Evolutionary conservation across 1,140 invertebrate species (phyloP).

Genomic region (Cydia amplana): DNA sequence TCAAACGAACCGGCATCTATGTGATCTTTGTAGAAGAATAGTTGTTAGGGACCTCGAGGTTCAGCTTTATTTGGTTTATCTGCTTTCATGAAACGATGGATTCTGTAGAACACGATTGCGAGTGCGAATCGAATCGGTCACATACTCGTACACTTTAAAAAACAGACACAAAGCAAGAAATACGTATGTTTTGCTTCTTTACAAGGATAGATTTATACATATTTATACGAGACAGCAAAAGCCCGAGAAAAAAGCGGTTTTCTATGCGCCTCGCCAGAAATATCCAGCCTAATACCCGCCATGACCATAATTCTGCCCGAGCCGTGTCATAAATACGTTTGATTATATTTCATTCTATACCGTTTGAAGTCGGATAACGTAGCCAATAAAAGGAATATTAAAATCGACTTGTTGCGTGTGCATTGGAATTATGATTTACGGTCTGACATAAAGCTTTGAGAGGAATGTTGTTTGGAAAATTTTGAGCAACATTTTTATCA

Average conservation of each 20-base stretch:
- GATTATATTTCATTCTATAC: constrained; percentile 29
- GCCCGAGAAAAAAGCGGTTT: constrained; percentile 20
- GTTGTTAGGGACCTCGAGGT: not conserved
- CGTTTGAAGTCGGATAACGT: constrained; percentile 40
- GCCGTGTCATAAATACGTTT: constrained; percentile 32
- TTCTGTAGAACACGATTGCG: not conserved
- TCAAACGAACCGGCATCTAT: not conserved
- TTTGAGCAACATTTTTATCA: not conserved
- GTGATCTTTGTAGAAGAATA: not conserved
- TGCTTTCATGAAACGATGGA: not conserved
- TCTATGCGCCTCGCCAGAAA: constrained; percentile 20
- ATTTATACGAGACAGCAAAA: constrained; percentile 19
- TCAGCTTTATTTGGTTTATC: not conserved
- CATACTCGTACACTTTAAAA: constrained; percentile 1
- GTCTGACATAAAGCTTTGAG: not conserved
- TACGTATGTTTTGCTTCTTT: constrained; percentile 7
- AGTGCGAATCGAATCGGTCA: constrained; percentile 11
- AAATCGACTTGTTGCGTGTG: constrained; percentile 42
- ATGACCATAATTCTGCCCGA: constrained; percentile 45
- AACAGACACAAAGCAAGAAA: constrained; percentile 3
- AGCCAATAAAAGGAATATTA: constrained; percentile 47
- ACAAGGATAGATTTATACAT: constrained; percentile 28
- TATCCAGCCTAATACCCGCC: constrained; percentile 37
- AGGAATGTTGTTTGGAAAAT: constrained; percentile 10
- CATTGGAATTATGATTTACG: constrained; percentile 22